Base-by-base conservation (phyloP, 2,888 invertebrate species). In the Candidula unifasciata region DNA sequence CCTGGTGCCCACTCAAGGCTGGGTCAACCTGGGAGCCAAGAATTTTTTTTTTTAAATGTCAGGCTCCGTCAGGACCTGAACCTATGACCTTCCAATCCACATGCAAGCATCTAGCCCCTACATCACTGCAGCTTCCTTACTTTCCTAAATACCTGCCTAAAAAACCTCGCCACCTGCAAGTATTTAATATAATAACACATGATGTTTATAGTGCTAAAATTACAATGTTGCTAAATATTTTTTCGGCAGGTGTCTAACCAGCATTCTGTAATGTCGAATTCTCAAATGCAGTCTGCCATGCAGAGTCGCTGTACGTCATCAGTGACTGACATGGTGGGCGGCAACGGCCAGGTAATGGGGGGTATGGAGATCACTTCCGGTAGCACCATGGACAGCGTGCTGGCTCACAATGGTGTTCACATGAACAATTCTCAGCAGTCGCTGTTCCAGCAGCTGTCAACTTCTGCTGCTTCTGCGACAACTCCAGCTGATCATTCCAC, bases 251-350 rank as follows among this genome's bases (percentile, higher is more conserved):
- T 68, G 68, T 80, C 80, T 44, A 68, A 68, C 37, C 81, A 81
- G 81, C 35, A 71, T 68, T 66, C 80, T 81, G 73, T 52, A 18
- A 81, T 81, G 69, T 57, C 68, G 35, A 68, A 37, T 68, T 27
- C 54, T 35, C 77, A 73, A 44, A 79, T 78, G 37, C 84, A 80
- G 54, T 80, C 84, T 24, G 35, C 60, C 21, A 73, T 84, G 27
- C 84, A 84, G 54, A 84, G 74, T 74, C 84, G 80, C 73, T 10
- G 80, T 33, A 84, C 37, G 24, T 66, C 80, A 16, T 18, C 84
- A n/a, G 33, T 79, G 74, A 21, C 35, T 30, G 79, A 84, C 21
- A 16, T 33, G 16, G 10, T 73, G 37, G 66, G 37, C 37, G 52
- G 73, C 35, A 57, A 33, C 27, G 68, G 68, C n/a, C 80, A 84